phyloP scores from a whole-genome alignment of 2,797 vertebrate genomes.

The Sebastes diploproa region DNA sequence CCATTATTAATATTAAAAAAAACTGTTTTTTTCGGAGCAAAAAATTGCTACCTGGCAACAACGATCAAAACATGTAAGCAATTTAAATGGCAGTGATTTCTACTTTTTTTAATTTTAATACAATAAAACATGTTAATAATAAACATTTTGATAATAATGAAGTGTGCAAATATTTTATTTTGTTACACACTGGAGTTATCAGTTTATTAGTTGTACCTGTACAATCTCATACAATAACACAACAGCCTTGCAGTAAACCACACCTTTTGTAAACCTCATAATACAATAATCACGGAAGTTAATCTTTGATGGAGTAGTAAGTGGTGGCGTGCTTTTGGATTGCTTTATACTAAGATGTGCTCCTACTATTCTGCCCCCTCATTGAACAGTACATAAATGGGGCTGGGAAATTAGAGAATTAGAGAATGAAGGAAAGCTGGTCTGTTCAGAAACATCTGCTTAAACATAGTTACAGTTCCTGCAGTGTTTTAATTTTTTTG shows the following conservation, averaged over 20 bases:
- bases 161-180: background rate
- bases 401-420: background rate
- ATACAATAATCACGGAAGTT: background rate
- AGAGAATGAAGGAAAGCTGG: background rate
- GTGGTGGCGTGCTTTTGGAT: background rate
- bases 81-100: no score
- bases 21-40: no score
- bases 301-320: background rate
- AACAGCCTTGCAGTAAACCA: background rate
- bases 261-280: background rate
- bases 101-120: no score
- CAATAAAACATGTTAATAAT: no score
- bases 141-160: background rate
- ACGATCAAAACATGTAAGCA: no score
- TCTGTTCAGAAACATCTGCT: background rate
- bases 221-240: background rate
- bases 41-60: no score
- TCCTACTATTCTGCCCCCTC: background rate
- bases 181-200: background rate
- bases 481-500: background rate
- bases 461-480: background rate
- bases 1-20: no score
- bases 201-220: background rate
- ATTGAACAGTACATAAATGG: background rate
- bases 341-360: background rate